These are phyloP conservation scores for Dendrolimus houi DNA, from an alignment of 2,888 invertebrate species.

Conservation along the genomic window DNA sequence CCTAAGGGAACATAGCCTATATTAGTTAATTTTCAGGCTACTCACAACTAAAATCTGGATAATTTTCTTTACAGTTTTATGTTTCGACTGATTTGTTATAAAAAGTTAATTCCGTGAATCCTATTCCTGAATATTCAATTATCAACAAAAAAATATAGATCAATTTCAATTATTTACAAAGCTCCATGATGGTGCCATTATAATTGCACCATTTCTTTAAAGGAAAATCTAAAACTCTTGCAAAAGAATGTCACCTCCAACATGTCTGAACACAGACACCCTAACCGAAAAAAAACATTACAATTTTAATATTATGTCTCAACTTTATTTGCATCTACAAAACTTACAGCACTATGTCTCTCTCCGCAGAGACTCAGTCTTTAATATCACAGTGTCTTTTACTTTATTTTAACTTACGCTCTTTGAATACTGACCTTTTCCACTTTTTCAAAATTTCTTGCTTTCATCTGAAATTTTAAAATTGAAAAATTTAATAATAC, in stretches of 20 bases:
- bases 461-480: conserved; percentile 89
- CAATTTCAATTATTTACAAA: too few species aligned
- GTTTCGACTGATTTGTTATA: too few species aligned
- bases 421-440: conserved; percentile 90
- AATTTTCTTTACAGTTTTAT: too few species aligned
- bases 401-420: conserved; percentile 26
- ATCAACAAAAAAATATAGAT: too few species aligned
- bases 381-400: conserved; percentile 25
- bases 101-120: too few species aligned
- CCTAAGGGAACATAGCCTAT: too few species aligned
- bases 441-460: conserved; percentile 97
- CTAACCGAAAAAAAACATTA: conserved; percentile 65
- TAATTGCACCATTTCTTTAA: too few species aligned
- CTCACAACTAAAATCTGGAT: too few species aligned
- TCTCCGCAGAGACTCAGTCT: background rate
- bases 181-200: too few species aligned
- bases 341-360: background rate
- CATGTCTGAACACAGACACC: conserved; percentile 70
- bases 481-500: background rate
- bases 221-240: conserved; percentile 8
- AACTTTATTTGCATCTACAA: conserved; percentile 50
- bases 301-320: conserved; percentile 23
- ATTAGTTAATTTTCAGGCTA: too few species aligned
- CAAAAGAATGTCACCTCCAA: conserved; percentile 62
- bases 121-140: too few species aligned